These are phyloP conservation scores for Dascyllus trimaculatus DNA, from an alignment of 2,113 vertebrate genomes.

Conservation along the genomic window DNA sequence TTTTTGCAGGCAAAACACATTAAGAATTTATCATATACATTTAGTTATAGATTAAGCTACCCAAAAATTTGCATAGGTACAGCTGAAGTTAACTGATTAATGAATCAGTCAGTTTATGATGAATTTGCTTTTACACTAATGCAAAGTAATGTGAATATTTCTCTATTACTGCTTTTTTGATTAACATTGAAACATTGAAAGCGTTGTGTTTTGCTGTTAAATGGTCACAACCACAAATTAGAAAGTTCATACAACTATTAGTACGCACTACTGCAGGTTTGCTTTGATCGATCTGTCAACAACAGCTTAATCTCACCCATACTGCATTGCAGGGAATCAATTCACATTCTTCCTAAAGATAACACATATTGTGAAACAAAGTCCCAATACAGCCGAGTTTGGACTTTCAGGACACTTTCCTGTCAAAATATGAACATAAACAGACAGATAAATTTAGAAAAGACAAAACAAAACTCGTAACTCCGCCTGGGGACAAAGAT, in stretches of 20 bases:
- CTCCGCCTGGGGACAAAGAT: not conserved
- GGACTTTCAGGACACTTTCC: not conserved
- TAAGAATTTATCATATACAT: too few species aligned
- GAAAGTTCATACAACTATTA: not conserved
- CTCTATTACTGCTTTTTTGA: too few species aligned
- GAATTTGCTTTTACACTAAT: too few species aligned
- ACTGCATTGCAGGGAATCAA: constrained; percentile 13
- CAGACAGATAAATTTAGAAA: constrained; percentile 12
- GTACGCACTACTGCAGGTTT: not conserved
- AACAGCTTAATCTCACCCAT: not conserved
- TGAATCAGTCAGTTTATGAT: too few species aligned
- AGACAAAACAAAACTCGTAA: constrained; percentile 31
- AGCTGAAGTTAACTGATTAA: too few species aligned
- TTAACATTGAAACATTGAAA: too few species aligned
- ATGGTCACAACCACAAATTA: too few species aligned
- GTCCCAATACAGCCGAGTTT: not conserved
- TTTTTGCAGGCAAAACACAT: too few species aligned
- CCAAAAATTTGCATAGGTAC: too few species aligned
- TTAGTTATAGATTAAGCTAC: too few species aligned
- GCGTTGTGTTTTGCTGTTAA: too few species aligned
- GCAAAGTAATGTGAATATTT: too few species aligned
- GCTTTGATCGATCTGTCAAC: constrained; percentile 3
- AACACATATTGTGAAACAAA: not conserved
- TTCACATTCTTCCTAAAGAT: not conserved
- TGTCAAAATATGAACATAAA: constrained; percentile 19